A percentile compares a stretch with the other conserved stretches of the same genome.
Conservation (phyloP, 2,113 vertebrate species). For the Corythaixoides concolor region DNA sequence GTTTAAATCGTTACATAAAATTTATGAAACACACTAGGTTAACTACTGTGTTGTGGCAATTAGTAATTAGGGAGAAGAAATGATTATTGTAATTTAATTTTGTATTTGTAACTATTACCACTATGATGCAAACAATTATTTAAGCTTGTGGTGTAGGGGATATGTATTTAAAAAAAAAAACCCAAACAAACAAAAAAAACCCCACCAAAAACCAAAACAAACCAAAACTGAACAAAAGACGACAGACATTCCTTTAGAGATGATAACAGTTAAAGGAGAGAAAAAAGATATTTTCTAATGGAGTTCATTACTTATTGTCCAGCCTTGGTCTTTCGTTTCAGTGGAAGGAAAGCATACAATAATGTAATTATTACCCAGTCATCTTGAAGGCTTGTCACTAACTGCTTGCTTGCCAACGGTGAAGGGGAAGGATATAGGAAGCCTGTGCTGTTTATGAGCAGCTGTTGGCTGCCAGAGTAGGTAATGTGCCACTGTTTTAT, state of each 20-base stretch:
- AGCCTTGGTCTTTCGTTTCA: neutral
- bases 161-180: neutral
- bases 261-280: neutral
- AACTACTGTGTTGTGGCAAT: neutral
- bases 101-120: neutral
- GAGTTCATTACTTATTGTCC: neutral
- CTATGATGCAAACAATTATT: neutral
- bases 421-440: neutral
- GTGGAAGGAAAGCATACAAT: neutral
- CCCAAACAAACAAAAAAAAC: no score
- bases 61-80: neutral
- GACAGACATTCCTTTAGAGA: neutral
- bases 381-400: neutral
- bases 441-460: neutral
- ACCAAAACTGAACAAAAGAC: neutral
- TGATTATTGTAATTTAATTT: neutral
- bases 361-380: neutral
- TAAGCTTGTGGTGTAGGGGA: neutral
- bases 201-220: no score
- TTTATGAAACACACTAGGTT: neutral
- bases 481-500: accelerated
- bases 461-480: neutral
- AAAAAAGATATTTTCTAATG: neutral
- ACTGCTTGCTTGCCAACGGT: neutral
- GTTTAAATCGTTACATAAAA: neutral